Conservation (phyloP, 2,113 vertebrate species). For the Tetraodon nigroviridis region DNA sequence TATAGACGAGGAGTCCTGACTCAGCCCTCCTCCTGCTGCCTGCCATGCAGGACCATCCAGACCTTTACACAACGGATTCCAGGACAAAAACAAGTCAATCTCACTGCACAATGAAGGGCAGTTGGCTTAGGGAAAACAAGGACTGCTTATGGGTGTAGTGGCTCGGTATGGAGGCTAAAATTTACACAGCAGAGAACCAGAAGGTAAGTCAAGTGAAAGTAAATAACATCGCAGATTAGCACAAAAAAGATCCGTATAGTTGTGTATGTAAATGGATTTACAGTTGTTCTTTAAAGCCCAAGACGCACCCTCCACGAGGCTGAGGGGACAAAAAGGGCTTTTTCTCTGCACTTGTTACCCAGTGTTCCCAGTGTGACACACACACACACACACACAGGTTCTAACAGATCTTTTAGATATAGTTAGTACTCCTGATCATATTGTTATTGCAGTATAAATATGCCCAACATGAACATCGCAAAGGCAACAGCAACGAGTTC, state of each 20-base stretch:
- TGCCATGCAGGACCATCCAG: constrained; percentile 22
- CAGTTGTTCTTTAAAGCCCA: not conserved
- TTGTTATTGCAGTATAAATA: too few relatives aligned
- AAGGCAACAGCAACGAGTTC: too few relatives aligned
- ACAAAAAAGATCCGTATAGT: constrained; percentile 2
- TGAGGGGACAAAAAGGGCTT: not conserved
- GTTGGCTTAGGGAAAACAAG: constrained; percentile 46
- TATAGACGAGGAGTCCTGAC: constrained; percentile 38
- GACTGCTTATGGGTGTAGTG: constrained; percentile 40
- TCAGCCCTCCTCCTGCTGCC: not conserved
- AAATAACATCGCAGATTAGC: constrained; percentile 44
- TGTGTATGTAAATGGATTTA: constrained; percentile 45
- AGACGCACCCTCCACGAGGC: constrained; percentile 2
- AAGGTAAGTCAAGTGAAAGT: constrained; percentile 18
- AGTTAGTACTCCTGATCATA: too few relatives aligned
- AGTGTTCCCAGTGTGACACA: too few relatives aligned
- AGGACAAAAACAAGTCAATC: constrained; percentile 35
- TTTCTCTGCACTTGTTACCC: too few relatives aligned
- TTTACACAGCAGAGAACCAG: constrained; percentile 31
- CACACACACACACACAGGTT: too few relatives aligned
- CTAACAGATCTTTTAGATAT: too few relatives aligned
- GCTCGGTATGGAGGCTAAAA: constrained; percentile 9
- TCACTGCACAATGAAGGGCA: not conserved
- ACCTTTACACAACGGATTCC: not conserved
- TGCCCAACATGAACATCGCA: too few relatives aligned